Base-by-base conservation (phyloP, 2,797 vertebrate species). In the Silurus aristotelis region DNA sequence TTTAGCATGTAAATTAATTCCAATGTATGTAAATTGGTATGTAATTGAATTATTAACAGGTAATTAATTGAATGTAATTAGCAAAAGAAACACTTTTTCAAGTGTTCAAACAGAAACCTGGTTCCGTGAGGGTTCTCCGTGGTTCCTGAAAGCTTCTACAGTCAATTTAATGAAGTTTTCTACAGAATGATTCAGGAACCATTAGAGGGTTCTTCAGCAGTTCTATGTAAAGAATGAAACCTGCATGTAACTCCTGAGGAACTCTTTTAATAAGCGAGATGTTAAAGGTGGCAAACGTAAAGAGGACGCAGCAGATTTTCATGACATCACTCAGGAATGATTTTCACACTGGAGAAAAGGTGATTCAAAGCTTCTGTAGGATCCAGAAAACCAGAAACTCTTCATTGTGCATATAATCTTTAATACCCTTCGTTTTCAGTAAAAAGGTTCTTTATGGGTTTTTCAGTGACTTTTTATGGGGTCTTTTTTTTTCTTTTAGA, bases 1-100 rank as follows among this genome's bases (percentile, higher is more conserved):
- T 66, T 84, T 68, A 68, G 73, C 63, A 75, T n/a, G 10, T 67
- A 68, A 68, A 22, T 60, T 63, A 67, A 81, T 52, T 43, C 27
- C 27, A 73, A n/a, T 19, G 6, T 38, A 38, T 71, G 70, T n/a
- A 52, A 68, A 68, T 84, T 56, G 56, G 52, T n/a, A 58, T 60
- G 25, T 52, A 7, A 52, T 52, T 52, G 6, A 7, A 52, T 52
- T 52, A 10, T 52, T 52, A 52, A 9, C 48, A 52, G 38, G 10
- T 52, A 10, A 10, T 52, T 1, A 7, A 52, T 52, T 52, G 10
- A 7, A 52, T 52, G 6, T 52, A 52, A 9, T 52, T 52, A 52
- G 48, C 10, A 10, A 52, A 9, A 52, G 48, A 52, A 52, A 52
- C 48, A 52, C 48, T 52, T 52, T 7, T 7, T 52, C 48, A 52